Evolutionary conservation across 2,113 vertebrate genomes (phyloP).

Genomic region (Trematocara variabile): DNA sequence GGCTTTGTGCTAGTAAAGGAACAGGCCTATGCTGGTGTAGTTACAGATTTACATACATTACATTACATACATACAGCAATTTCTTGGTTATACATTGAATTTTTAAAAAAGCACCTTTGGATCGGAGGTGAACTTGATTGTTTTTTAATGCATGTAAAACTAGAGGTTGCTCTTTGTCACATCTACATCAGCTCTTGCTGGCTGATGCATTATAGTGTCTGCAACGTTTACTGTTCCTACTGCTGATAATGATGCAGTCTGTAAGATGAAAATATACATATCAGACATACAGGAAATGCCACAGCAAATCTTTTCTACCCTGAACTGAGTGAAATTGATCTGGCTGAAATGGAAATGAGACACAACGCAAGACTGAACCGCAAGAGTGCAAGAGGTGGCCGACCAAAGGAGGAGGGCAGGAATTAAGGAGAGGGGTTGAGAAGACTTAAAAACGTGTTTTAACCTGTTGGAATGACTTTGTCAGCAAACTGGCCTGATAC

Average conservation of each 20-base stretch:
- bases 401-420: neutral
- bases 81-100: neutral
- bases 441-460: conserved; percentile 43
- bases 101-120: neutral
- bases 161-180: neutral
- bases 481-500: conserved; percentile 43
- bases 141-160: neutral
- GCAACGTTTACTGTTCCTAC: neutral
- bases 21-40: neutral
- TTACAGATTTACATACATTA: neutral
- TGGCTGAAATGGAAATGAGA: conserved; percentile 61
- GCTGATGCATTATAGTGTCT: neutral
- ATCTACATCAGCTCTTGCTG: neutral
- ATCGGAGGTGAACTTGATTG: neutral
- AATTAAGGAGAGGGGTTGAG: neutral
- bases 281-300: neutral
- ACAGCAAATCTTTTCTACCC: conserved; percentile 40
- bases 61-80: neutral
- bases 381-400: conserved; percentile 7
- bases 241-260: neutral
- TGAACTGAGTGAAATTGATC: conserved; percentile 49
- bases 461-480: conserved; percentile 53
- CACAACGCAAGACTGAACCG: conserved; percentile 9
- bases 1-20: conserved; percentile 19
- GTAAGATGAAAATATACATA: conserved; percentile 5